A percentile compares a stretch with the other conserved stretches of the same genome.
Conservation (phyloP, 2,113 vertebrate species). For the Galeopterus variegatus region DNA sequence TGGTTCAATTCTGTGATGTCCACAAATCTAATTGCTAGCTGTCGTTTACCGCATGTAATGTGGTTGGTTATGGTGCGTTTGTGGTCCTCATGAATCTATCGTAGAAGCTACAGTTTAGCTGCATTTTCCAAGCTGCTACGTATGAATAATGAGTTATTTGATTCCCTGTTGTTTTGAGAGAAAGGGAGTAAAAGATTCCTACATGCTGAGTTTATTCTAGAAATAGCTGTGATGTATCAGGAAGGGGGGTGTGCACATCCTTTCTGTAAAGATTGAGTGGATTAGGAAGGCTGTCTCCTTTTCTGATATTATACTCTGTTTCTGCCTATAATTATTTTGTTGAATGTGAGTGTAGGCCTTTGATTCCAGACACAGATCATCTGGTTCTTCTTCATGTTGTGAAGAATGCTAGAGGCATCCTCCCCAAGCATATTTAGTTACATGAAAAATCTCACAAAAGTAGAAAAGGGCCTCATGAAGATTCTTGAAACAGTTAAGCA, state of each 20-base stretch:
- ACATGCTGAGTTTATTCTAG: conserved; percentile 64
- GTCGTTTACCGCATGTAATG: not conserved
- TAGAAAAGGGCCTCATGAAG: conserved; percentile 1
- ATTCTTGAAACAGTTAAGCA: conserved; percentile 27
- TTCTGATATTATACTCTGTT: conserved; percentile 49
- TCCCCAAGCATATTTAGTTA: conserved; percentile 52
- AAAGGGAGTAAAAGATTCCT: conserved; percentile 53
- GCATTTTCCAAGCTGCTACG: conserved; percentile 65
- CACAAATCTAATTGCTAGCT: not conserved
- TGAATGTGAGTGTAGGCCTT: conserved; percentile 54
- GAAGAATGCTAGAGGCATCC: conserved; percentile 38
- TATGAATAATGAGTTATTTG: conserved; percentile 68
- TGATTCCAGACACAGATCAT: conserved; percentile 59
- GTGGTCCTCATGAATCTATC: conserved; percentile 16
- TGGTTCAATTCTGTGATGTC: not conserved
- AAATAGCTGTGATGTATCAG: conserved; percentile 70
- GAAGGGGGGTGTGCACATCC: not conserved
- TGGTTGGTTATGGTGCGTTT: conserved; percentile 9
- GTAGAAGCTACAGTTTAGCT: conserved; percentile 53
- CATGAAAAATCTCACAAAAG: conserved; percentile 1
- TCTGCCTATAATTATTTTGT: conserved; percentile 71
- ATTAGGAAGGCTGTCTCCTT: conserved; percentile 69
- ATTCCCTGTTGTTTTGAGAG: conserved; percentile 62
- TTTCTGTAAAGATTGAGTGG: conserved; percentile 55
- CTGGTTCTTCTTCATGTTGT: conserved; percentile 61